Base-by-base conservation (phyloP, 2,888 invertebrate species). In the Drosophila colorata region DNA sequence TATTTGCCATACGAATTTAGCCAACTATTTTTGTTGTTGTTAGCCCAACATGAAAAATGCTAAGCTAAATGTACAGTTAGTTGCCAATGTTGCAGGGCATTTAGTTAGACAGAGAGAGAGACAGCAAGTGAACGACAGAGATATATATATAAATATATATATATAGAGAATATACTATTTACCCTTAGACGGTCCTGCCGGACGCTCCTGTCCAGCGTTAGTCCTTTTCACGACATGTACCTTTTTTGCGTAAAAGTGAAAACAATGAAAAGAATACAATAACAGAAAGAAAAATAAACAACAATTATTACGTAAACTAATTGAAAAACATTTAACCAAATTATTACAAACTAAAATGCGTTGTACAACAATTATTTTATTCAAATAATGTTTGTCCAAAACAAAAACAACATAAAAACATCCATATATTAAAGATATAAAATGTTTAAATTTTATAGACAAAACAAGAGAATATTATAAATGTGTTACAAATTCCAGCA, bases 241-340 rank as follows among this genome's bases (percentile, higher is more conserved):
- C 88, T 90, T 80, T 90, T 90, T 83, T 90, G 80, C 80, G 78
- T 75, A 72, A 80, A 74, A 78, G 83, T 84, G 81, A 80, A 90
- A 89, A 79, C 78, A 88, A 87, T 85, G 89, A 76, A 90, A 90
- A 71, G 76, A 87, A 85, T 80, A 89, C 90, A 89, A 90, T 90
- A 90, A 90, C 2, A 14, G 16, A 52, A 9, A 18, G 18, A 33
- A 14, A 35, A 5, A 43, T 40, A 52, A 63, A 56, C 25, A 60
- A 60, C 60, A 66, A 63, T 72, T 74, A 86, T 82, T 64, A 33
- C 28, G 28, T 58, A 87, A 73, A 77, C 69, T 76, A 80, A 84
- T 69, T 74, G 41, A 63, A 67, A 49, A 55, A 85, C 51, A 69
- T 57, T 53, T 69, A 75, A 74, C 43, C 58, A 63, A 68, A 52